Conservation (phyloP, 2,888 invertebrate species). For the Cremastobaeus sp. region DNA sequence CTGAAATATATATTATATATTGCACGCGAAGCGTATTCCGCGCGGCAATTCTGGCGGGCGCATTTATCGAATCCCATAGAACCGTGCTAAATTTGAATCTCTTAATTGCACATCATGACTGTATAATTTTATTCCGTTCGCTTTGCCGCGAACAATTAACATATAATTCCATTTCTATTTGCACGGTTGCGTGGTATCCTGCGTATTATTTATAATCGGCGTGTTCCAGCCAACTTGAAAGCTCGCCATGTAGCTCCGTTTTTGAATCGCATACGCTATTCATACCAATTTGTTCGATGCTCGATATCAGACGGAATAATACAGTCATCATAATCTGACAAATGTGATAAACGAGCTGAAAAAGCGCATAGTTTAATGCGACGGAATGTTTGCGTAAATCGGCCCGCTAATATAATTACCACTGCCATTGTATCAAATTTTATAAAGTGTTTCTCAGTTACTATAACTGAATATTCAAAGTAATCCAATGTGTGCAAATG, state of each 20-base stretch:
- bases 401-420: neutral
- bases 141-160: constrained; percentile 51
- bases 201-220: constrained; percentile 33
- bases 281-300: constrained; percentile 33
- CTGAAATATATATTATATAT: constrained; percentile 60
- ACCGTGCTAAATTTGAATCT: constrained; percentile 43
- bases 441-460: too few species aligned
- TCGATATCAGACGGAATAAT: constrained; percentile 43
- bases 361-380: constrained; percentile 22
- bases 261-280: constrained; percentile 29
- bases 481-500: too few species aligned
- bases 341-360: constrained; percentile 30
- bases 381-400: constrained; percentile 15
- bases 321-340: constrained; percentile 37
- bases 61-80: constrained; percentile 52
- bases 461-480: too few species aligned
- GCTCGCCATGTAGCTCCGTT: constrained; percentile 4
- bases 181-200: constrained; percentile 1
- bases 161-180: constrained; percentile 45
- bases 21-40: constrained; percentile 57
- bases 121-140: constrained; percentile 46
- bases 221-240: constrained; percentile 7
- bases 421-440: constrained; percentile 2
- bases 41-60: constrained; percentile 37
- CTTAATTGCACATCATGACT: constrained; percentile 52